A percentile compares a stretch with the other conserved stretches of the same genome.
phyloP scores from a whole-genome alignment of 2,113 vertebrate species.

The Bubo bubo region DNA sequence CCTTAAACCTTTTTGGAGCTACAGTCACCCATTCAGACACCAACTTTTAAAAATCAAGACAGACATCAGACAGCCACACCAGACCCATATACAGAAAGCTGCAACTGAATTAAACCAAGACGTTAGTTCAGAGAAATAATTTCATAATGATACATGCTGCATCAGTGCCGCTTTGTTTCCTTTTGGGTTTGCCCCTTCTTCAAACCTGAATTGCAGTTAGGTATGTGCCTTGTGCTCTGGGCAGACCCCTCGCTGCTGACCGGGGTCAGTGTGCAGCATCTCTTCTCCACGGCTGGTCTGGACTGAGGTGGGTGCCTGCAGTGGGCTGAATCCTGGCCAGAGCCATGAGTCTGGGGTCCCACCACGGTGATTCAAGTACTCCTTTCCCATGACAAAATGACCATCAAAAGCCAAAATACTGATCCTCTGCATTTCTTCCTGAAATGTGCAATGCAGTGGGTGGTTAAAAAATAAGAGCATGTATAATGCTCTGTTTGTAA shows the following conservation, averaged over 20 bases:
- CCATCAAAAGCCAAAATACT: not conserved
- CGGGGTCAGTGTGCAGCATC: not conserved
- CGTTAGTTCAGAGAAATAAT: not conserved
- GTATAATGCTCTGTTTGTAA: not conserved
- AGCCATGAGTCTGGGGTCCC: rapidly evolving
- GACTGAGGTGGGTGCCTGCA: not conserved
- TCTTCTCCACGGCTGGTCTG: rapidly evolving
- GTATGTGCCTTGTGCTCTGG: not conserved
- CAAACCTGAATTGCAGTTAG: rapidly evolving
- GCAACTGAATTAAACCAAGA: not conserved
- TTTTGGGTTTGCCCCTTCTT: not conserved
- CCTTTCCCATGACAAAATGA: not conserved
- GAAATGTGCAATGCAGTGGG: not conserved
- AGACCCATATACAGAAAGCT: not conserved
- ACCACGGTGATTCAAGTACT: rapidly evolving
- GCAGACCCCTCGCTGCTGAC: not conserved
- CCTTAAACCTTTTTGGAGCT: slow-evolving; percentile 13
- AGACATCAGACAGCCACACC: slow-evolving; percentile 31
- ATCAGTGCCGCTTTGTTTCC: not conserved
- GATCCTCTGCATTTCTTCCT: not conserved
- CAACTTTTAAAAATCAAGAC: not conserved
- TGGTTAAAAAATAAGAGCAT: not conserved
- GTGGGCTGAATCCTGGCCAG: rapidly evolving
- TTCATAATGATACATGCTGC: not conserved
- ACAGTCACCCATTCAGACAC: slow-evolving; percentile 6